These are phyloP conservation scores for Drosophila tropicalis DNA, from an alignment of 1,140 invertebrate species.

Conservation along the genomic window DNA sequence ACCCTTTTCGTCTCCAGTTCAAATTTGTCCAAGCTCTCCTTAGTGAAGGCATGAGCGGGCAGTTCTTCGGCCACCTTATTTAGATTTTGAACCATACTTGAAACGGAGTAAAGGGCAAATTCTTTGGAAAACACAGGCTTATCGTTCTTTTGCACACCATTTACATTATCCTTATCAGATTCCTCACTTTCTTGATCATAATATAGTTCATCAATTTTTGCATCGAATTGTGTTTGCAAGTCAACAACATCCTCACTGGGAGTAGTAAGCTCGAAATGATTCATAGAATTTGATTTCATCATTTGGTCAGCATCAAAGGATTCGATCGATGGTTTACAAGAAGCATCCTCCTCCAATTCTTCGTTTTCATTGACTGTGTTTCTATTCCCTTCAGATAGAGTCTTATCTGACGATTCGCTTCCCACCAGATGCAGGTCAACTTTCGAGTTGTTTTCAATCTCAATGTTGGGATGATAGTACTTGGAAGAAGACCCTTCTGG, in stretches of 20 bases:
- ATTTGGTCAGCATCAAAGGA: background rate
- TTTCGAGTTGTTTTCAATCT: background rate
- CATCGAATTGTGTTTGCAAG: background rate
- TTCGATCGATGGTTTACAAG: background rate
- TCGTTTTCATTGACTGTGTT: too few relatives aligned
- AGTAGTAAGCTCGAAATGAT: background rate
- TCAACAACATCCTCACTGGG: background rate
- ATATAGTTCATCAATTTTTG: background rate
- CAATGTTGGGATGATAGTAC: too few relatives aligned
- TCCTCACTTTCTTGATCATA: background rate
- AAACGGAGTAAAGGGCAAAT: background rate
- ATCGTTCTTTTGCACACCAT: background rate
- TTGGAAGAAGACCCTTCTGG: background rate
- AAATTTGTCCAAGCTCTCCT: background rate
- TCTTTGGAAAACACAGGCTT: background rate
- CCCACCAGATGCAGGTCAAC: background rate
- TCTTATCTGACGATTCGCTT: background rate
- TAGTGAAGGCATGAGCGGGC: background rate
- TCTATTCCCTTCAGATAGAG: background rate
- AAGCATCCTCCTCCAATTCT: background rate
- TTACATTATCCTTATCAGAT: background rate
- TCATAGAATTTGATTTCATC: background rate
- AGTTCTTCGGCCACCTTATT: background rate
- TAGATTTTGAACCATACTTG: background rate
- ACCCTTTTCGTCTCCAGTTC: background rate